Evolutionary conservation across 2,888 invertebrate genomes (phyloP).

Genomic region (Entomobrya multifasciata): DNA sequence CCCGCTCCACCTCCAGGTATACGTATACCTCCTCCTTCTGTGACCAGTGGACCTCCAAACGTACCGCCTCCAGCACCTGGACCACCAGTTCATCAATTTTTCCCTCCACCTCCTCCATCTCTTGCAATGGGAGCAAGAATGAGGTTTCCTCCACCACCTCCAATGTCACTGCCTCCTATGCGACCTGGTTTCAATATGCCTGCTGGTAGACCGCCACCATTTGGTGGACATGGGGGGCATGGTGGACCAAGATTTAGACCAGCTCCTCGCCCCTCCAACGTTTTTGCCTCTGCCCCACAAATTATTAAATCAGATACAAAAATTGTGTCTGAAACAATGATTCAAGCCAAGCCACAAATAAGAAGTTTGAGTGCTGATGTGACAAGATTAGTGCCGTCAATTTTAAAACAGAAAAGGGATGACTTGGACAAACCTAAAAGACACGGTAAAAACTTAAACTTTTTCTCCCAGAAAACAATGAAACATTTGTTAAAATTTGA

Average conservation of each 20-base stretch:
- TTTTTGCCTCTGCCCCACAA: constrained; percentile 91
- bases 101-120: constrained; percentile 75
- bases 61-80: constrained; percentile 68
- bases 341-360: constrained; percentile 95
- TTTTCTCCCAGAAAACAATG: too few relatives aligned
- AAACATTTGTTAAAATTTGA: too few relatives aligned
- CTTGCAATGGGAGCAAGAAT: too few relatives aligned
- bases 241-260: constrained; percentile 68
- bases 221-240: too few relatives aligned
- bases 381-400: constrained; percentile 96
- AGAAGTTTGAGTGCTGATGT: constrained; percentile 96
- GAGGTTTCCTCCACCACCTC: constrained; percentile 82
- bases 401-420: constrained; percentile 93
- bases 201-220: constrained; percentile 62
- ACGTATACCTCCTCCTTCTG: constrained; percentile 41
- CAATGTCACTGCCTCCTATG: constrained; percentile 84
- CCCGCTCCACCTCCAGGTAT: constrained; percentile 52
- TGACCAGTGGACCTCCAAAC: too few relatives aligned
- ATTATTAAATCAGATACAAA: constrained; percentile 85
- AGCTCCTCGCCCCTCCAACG: constrained; percentile 84
- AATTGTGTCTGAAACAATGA: constrained; percentile 77
- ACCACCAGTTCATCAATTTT: constrained; percentile 63
- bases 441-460: constrained; percentile 63
- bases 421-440: constrained; percentile 85
- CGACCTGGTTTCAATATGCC: constrained; percentile 67